phyloP scores from a whole-genome alignment of 1,140 invertebrate species.

The Globodera rostochiensis region DNA sequence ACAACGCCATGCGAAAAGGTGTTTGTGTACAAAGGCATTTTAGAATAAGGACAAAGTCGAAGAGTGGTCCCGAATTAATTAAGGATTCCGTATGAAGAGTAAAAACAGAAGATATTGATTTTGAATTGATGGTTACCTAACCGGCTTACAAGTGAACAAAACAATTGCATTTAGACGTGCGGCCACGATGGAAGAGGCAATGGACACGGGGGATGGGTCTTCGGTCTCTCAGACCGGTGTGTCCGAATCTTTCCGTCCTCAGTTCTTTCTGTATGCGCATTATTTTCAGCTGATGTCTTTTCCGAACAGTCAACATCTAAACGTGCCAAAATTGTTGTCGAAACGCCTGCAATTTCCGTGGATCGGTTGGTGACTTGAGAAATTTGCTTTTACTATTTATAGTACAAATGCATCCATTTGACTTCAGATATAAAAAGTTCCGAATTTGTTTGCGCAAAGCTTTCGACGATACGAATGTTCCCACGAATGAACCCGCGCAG shows the following conservation, averaged over 20 bases:
- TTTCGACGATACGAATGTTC: conserved; percentile 47
- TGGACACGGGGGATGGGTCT: not conserved
- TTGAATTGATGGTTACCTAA: not conserved
- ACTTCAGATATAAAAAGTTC: conserved; percentile 60
- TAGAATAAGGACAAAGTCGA: no score
- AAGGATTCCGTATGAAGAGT: no score
- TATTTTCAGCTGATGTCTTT: conserved; percentile 4
- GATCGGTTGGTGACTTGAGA: conserved; percentile 46
- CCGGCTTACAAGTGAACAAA: not conserved
- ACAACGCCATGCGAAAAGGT: conserved; percentile 30
- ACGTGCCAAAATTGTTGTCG: conserved; percentile 23
- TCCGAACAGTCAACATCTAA: conserved; percentile 6
- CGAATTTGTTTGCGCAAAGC: conserved; percentile 55
- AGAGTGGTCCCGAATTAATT: no score
- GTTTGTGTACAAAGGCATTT: not conserved
- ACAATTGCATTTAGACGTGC: conserved; percentile 23
- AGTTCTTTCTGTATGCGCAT: not conserved
- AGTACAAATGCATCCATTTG: conserved; percentile 31
- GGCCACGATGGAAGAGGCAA: conserved; percentile 17
- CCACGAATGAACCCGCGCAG: conserved; percentile 39
- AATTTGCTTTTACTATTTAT: conserved; percentile 13
- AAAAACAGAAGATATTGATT: not conserved
- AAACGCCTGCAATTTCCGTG: conserved; percentile 52
- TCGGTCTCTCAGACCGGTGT: not conserved
- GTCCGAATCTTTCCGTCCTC: not conserved